Evolutionary conservation across 2,797 vertebrate species (phyloP).

Genomic region (Phoeniculus purpureus): DNA sequence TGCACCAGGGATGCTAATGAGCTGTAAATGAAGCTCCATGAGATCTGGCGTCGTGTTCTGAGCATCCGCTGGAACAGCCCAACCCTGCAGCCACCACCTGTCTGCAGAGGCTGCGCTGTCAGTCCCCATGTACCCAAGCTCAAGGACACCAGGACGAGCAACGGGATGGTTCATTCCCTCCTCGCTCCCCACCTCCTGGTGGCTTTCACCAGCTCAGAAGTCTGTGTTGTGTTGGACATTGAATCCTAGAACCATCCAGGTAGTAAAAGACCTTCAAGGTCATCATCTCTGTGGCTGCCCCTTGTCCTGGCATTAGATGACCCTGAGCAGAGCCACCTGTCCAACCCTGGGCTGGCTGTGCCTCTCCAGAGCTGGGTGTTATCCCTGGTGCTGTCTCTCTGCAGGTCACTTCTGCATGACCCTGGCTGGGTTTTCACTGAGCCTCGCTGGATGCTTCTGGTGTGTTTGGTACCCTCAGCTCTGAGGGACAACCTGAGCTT

Average conservation of each 20-base stretch:
- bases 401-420: background rate
- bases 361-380: fast-evolving
- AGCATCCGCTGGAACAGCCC: background rate
- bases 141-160: fast-evolving
- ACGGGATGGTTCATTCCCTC: background rate
- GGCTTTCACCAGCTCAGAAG: background rate
- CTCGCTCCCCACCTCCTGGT: fast-evolving
- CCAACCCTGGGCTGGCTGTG: background rate
- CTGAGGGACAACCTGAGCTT: background rate
- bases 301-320: too few species aligned
- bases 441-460: background rate
- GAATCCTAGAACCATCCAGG: too few species aligned
- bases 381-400: background rate
- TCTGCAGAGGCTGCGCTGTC: background rate
- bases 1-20: background rate
- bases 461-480: background rate
- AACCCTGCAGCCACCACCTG: background rate
- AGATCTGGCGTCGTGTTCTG: background rate
- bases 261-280: too few species aligned
- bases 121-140: fast-evolving
- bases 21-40: background rate
- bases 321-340: background rate
- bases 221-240: fast-evolving
- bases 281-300: too few species aligned
- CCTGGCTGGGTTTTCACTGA: too few species aligned